These are phyloP conservation scores for Melopsittacus undulatus DNA, from an alignment of 2,797 vertebrate genomes.

Conservation along the genomic window DNA sequence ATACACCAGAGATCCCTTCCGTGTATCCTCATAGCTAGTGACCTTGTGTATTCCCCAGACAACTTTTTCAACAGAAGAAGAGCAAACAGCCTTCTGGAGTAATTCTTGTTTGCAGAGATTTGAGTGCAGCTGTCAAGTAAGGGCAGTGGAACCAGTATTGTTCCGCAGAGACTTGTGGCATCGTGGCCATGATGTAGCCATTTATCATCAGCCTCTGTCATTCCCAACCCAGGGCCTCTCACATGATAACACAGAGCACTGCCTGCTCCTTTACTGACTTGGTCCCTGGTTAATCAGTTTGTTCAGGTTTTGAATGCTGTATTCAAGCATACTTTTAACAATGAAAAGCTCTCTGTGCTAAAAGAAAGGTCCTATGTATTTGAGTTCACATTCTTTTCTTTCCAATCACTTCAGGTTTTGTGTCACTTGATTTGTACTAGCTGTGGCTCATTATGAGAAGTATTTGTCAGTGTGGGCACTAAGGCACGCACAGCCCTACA, in stretches of 20 bases:
- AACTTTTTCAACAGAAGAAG: not conserved
- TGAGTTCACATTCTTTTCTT: constrained; percentile 60
- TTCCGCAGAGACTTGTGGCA: constrained; percentile 55
- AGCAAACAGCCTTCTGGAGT: constrained; percentile 6
- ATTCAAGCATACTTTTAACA: constrained; percentile 66
- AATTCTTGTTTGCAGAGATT: not conserved
- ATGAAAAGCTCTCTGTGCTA: constrained; percentile 59
- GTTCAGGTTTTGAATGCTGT: constrained; percentile 68
- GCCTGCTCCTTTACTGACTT: constrained; percentile 52
- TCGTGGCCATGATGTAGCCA: constrained; percentile 15
- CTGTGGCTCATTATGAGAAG: constrained; percentile 56
- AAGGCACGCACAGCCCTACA: constrained; percentile 37
- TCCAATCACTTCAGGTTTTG: constrained; percentile 50
- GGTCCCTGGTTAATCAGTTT: constrained; percentile 64
- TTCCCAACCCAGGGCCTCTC: constrained; percentile 43
- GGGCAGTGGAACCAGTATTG: constrained; percentile 21
- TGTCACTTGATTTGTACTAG: constrained; percentile 61
- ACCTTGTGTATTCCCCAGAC: not conserved
- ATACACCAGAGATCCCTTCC: not conserved
- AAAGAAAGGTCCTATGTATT: constrained; percentile 58
- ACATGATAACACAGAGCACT: constrained; percentile 9
- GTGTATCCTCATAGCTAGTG: not conserved
- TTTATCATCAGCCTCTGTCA: constrained; percentile 59
- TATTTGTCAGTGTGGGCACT: constrained; percentile 43
- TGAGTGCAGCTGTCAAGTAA: constrained; percentile 39